These are phyloP conservation scores for Scaptomyza tumidula DNA, from an alignment of 2,888 invertebrate species.

Conservation along the genomic window DNA sequence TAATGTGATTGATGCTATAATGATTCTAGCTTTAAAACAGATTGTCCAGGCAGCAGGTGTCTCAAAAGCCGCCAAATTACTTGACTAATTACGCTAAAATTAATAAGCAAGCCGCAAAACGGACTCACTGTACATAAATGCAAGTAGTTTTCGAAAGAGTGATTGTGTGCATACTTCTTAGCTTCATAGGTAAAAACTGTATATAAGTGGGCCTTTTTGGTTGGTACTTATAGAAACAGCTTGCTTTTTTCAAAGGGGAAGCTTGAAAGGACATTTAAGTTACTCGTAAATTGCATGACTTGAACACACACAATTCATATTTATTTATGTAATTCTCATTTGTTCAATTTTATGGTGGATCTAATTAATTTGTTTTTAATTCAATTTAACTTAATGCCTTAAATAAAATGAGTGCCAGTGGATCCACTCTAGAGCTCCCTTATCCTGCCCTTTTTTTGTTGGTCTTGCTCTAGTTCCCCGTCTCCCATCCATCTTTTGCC, in stretches of 20 bases:
- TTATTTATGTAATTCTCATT: constrained; percentile 44
- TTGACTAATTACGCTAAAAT: constrained; percentile 57
- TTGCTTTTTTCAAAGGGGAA: too few relatives aligned
- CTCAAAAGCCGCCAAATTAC: constrained; percentile 38
- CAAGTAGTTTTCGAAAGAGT: neutral
- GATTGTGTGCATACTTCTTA: neutral
- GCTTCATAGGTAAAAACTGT: neutral
- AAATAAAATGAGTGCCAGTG: constrained; percentile 45
- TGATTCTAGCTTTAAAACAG: neutral
- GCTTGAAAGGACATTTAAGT: constrained; percentile 8
- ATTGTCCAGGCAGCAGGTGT: constrained; percentile 53
- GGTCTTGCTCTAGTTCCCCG: constrained; percentile 8
- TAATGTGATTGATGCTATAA: constrained; percentile 58
- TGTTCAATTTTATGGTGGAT: constrained; percentile 63
- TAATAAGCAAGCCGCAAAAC: neutral
- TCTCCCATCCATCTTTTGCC: constrained; percentile 10
- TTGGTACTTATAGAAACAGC: neutral
- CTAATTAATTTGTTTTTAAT: constrained; percentile 81
- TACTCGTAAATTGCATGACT: constrained; percentile 1
- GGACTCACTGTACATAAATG: neutral
- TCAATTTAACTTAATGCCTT: constrained; percentile 77
- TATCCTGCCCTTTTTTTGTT: neutral
- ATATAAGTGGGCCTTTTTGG: constrained; percentile 1
- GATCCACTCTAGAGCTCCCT: constrained; percentile 14
- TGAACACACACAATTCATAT: constrained; percentile 44